Percentiles rank a stretch among this genome's conserved stretches.
phyloP scores from a whole-genome alignment of 1,140 invertebrate genomes.

The Ooceraea biroi region DNA sequence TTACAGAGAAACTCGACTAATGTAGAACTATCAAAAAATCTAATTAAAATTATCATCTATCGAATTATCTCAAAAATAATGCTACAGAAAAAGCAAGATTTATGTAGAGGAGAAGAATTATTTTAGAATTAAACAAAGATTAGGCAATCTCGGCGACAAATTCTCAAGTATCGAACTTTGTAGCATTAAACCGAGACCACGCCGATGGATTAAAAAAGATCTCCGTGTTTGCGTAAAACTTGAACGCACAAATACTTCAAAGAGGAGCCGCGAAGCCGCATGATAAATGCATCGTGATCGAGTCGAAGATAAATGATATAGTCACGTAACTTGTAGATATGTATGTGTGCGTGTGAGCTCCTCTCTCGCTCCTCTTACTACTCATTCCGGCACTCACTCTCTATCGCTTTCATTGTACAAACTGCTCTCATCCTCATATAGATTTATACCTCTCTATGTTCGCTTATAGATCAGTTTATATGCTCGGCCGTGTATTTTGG shows the following conservation, averaged over 20 bases:
- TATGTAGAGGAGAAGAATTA: not conserved
- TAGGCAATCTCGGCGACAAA: not conserved
- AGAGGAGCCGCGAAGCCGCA: slow-evolving; percentile 35
- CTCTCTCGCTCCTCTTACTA: not conserved
- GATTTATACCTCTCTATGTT: slow-evolving; percentile 30
- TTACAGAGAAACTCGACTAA: not conserved
- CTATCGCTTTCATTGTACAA: not conserved
- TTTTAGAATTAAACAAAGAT: not conserved
- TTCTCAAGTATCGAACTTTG: not conserved
- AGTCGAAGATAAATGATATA: slow-evolving; percentile 59
- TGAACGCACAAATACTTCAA: slow-evolving; percentile 22
- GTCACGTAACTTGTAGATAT: not conserved
- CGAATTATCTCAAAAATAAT: no score
- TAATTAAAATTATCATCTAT: not conserved
- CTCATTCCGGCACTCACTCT: not conserved
- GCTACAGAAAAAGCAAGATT: no score
- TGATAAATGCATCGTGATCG: slow-evolving; percentile 56
- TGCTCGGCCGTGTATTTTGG: not conserved
- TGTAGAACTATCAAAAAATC: not conserved
- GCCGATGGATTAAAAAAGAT: slow-evolving; percentile 46
- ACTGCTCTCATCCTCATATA: slow-evolving; percentile 30
- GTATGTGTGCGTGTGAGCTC: not conserved
- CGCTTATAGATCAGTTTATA: slow-evolving; percentile 8
- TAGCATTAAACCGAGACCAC: not conserved
- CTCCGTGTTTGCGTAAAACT: slow-evolving; percentile 47